Percentiles rank a stretch among this genome's conserved stretches.
Evolutionary conservation across 2,797 vertebrate species (phyloP).

Genomic region (Lepus oiostolus): DNA sequence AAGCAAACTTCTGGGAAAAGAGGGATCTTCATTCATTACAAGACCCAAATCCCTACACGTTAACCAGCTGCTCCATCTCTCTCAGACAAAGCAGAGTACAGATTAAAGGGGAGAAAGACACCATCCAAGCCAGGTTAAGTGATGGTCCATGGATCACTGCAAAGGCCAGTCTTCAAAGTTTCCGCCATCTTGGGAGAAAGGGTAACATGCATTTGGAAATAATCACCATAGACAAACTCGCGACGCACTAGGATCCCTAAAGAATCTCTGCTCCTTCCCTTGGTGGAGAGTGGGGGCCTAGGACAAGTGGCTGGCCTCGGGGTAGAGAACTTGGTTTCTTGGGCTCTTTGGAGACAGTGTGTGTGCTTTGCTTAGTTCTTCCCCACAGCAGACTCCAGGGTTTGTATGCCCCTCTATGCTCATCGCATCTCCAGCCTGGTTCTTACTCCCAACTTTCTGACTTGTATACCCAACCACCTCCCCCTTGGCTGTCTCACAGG

Average conservation of each 20-base stretch:
- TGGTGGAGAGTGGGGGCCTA: too few species aligned
- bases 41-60: background rate
- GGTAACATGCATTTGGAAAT: background rate
- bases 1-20: conserved; percentile 37
- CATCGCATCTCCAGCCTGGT: background rate
- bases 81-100: background rate
- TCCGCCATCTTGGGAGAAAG: background rate
- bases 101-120: background rate
- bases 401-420: background rate
- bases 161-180: conserved; percentile 10
- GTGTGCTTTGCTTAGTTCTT: background rate
- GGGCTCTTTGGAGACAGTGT: background rate
- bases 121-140: background rate
- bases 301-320: background rate
- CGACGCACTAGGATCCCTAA: background rate
- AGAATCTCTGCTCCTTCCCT: background rate
- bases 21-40: conserved; percentile 11
- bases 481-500: background rate
- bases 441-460: background rate
- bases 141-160: background rate
- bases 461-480: background rate
- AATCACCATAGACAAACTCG: background rate
- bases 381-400: background rate
- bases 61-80: background rate
- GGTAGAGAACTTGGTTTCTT: background rate